Conservation (phyloP, 2,797 vertebrate genomes). For the Pantherophis vulpinus region DNA sequence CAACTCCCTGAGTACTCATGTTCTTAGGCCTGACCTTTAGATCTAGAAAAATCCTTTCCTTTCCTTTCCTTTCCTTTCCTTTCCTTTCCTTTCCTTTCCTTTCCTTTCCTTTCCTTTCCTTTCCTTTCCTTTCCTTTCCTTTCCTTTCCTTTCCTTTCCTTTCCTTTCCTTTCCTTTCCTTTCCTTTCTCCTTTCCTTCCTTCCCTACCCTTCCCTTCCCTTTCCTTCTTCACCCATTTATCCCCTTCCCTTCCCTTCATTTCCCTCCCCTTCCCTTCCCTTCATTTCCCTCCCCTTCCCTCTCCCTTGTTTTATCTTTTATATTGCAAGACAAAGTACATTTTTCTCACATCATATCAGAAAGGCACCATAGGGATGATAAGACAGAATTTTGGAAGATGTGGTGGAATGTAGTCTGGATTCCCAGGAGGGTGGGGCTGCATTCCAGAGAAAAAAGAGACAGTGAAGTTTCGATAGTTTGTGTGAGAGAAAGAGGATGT, state of each 20-base stretch:
- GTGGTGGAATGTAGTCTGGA: not conserved
- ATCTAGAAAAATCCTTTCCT: not conserved
- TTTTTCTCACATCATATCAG: not conserved
- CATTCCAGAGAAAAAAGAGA: not conserved
- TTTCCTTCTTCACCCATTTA: too few species aligned
- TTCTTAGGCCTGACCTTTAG: not conserved
- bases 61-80: not conserved
- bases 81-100: not conserved
- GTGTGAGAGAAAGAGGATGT: not conserved
- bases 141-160: not conserved
- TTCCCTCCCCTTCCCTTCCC: rapidly evolving
- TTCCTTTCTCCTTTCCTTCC: not conserved
- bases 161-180: rapidly evolving
- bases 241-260: rapidly evolving
- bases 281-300: not conserved
- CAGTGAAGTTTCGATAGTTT: not conserved
- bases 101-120: rapidly evolving
- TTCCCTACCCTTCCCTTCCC: too few species aligned
- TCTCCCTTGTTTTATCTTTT: too few species aligned
- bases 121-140: too few species aligned
- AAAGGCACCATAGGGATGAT: too few species aligned
- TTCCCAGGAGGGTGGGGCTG: not conserved
- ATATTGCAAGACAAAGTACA: not conserved
- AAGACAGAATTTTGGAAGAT: not conserved
- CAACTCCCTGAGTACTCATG: not conserved